phyloP scores from a whole-genome alignment of 2,888 invertebrate genomes.

The Drosophila greeni region DNA sequence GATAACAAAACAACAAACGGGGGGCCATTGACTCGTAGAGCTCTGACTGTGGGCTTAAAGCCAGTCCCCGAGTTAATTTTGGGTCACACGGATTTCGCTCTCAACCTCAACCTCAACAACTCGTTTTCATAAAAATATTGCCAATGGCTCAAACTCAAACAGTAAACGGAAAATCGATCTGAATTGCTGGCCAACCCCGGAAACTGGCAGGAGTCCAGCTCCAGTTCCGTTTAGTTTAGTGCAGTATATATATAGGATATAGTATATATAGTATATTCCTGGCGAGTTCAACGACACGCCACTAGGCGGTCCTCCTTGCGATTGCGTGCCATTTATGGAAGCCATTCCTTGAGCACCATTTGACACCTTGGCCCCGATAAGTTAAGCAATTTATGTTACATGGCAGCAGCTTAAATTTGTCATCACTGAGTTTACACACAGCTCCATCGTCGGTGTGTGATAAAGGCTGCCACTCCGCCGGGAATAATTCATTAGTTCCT shows the following conservation, averaged over 20 bases:
- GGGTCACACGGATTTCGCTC: conserved; percentile 27
- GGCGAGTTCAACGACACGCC: conserved; percentile 60
- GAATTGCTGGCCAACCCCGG: conserved; percentile 31
- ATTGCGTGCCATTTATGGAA: conserved; percentile 62
- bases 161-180: conserved; percentile 36
- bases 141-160: conserved; percentile 14
- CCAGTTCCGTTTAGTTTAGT: conserved; percentile 6
- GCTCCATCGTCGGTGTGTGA: background rate
- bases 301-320: conserved; percentile 22
- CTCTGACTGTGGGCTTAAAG: conserved; percentile 19
- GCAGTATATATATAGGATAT: background rate
- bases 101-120: conserved; percentile 12
- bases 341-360: conserved; percentile 51
- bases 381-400: conserved; percentile 52
- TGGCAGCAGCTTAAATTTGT: conserved; percentile 42
- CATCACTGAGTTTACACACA: conserved; percentile 24
- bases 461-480: background rate
- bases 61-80: conserved; percentile 27
- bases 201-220: conserved; percentile 38
- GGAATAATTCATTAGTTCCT: conserved; percentile 27
- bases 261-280: conserved; percentile 7
- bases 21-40: conserved; percentile 37
- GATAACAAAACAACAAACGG: conserved; percentile 32
- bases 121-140: conserved; percentile 34
- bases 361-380: conserved; percentile 61